Evolutionary conservation across 1,140 invertebrate species (phyloP).

Genomic region (Procambarus virginalis): DNA sequence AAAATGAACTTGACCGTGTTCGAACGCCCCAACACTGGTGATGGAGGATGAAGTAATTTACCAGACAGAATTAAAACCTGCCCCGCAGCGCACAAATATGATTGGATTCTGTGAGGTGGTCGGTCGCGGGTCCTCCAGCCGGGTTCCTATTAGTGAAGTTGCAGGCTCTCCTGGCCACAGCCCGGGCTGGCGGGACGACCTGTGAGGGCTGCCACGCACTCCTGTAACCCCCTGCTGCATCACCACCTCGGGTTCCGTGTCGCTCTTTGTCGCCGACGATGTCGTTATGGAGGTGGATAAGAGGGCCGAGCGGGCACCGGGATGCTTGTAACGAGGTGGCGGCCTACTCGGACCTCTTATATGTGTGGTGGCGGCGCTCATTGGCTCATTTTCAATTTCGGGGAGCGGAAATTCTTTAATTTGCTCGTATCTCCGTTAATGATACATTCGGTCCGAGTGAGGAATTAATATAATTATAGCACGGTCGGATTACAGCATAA

Average conservation of each 20-base stretch:
- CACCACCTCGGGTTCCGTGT: neutral
- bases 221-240: neutral
- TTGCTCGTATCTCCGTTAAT: conserved; percentile 52
- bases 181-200: neutral
- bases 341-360: neutral
- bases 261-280: neutral
- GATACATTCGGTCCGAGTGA: conserved; percentile 44
- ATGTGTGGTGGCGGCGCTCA: neutral
- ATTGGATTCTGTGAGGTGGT: conserved; percentile 62
- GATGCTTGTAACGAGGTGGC: too few species aligned
- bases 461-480: conserved; percentile 56
- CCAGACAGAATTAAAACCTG: conserved; percentile 67
- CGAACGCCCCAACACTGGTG: conserved; percentile 56
- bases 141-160: conserved; percentile 40
- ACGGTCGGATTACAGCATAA: conserved; percentile 15
- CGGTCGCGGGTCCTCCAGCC: conserved; percentile 15
- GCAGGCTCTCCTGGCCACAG: conserved; percentile 25
- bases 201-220: neutral
- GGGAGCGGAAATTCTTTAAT: conserved; percentile 54
- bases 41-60: conserved; percentile 66
- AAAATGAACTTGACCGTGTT: conserved; percentile 47
- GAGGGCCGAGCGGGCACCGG: neutral
- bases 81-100: conserved; percentile 62
- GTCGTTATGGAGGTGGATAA: conserved; percentile 1
- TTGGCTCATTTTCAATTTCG: conserved; percentile 44